phyloP scores from a whole-genome alignment of 2,113 vertebrate genomes.

The Euleptes europaea region DNA sequence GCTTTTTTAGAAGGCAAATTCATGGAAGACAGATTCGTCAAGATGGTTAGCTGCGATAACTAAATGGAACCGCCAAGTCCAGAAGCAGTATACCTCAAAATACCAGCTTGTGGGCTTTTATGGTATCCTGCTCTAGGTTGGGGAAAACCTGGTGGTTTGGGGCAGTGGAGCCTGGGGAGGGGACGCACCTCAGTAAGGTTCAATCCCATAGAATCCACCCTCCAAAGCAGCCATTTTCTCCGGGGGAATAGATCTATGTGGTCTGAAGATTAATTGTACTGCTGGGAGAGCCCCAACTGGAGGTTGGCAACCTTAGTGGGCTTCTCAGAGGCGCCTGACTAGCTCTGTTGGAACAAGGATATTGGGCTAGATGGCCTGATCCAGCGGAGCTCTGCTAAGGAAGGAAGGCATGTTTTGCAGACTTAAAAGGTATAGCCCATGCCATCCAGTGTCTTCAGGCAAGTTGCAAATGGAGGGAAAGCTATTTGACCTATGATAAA shows the following conservation, averaged over 20 bases:
- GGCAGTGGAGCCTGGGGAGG: too few relatives aligned
- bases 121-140: neutral
- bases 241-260: too few relatives aligned
- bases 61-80: neutral
- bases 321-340: neutral
- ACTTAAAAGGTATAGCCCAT: neutral
- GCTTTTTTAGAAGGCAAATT: neutral
- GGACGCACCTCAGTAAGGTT: too few relatives aligned
- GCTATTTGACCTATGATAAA: neutral
- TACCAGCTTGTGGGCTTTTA: neutral
- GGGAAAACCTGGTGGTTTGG: too few relatives aligned
- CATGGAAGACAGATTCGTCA: neutral
- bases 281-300: too few relatives aligned
- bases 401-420: neutral
- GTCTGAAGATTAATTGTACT: too few relatives aligned
- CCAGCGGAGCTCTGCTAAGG: neutral
- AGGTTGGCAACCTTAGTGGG: too few relatives aligned
- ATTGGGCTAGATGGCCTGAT: neutral
- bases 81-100: neutral
- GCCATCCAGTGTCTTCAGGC: neutral
- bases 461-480: neutral
- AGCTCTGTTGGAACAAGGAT: neutral
- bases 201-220: too few relatives aligned
- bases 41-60: neutral
- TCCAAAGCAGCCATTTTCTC: too few relatives aligned